These are phyloP conservation scores for Vombatus ursinus DNA, from an alignment of 2,113 vertebrate species.

Conservation along the genomic window DNA sequence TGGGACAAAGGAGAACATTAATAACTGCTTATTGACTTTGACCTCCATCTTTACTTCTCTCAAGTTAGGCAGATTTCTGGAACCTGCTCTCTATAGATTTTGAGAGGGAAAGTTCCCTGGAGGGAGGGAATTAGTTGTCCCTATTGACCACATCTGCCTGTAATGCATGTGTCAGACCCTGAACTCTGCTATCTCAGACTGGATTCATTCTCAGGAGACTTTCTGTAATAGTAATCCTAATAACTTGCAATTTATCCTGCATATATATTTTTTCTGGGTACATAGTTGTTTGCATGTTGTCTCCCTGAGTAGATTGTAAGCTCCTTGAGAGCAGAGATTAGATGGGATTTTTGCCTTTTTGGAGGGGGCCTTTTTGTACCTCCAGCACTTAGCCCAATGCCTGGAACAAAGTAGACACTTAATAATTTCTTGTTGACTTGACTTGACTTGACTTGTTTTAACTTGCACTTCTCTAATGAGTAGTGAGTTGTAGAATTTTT, in stretches of 20 bases:
- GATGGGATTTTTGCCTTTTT: too few species aligned
- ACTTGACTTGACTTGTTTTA: too few species aligned
- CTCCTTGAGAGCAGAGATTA: too few species aligned
- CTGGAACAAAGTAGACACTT: background rate
- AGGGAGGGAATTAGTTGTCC: background rate
- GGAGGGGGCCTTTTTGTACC: too few species aligned
- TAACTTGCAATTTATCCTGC: too few species aligned
- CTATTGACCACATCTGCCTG: background rate
- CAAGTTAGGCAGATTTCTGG: background rate
- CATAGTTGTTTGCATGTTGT: too few species aligned
- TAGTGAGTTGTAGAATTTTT: too few species aligned
- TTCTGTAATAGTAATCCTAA: background rate
- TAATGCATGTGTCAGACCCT: background rate
- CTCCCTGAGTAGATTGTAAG: too few species aligned
- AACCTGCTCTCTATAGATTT: background rate
- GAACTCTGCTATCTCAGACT: background rate
- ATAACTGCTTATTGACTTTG: background rate
- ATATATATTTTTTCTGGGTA: too few species aligned
- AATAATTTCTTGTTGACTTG: background rate
- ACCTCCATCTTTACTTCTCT: background rate
- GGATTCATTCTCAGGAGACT: background rate
- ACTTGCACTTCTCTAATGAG: too few species aligned
- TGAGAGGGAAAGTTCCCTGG: background rate
- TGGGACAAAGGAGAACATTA: background rate
- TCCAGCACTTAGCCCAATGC: background rate